Percentiles rank a stretch among this genome's conserved stretches.
These are phyloP conservation scores for Hypsibius dujardini DNA, from an alignment of 1,140 invertebrate genomes.

Conservation along the genomic window DNA sequence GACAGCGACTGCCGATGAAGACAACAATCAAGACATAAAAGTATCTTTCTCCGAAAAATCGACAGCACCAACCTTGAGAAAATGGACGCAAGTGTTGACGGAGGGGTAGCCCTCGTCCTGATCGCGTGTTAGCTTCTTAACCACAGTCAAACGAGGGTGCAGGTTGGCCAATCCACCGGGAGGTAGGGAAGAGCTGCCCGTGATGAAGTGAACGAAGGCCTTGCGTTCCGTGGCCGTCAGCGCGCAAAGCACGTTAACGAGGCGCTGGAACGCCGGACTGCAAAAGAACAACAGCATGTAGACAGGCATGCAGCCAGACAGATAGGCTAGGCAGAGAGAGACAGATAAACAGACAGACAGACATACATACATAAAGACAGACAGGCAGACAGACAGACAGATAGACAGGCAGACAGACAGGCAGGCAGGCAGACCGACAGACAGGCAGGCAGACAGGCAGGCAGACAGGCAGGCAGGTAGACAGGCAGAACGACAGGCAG, in stretches of 20 bases:
- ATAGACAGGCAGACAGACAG: too few species aligned
- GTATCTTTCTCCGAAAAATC: too few species aligned
- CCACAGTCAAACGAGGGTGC: slow-evolving; percentile 82
- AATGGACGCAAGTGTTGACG: slow-evolving; percentile 98
- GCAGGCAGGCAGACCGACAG: too few species aligned
- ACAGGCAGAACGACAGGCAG: not conserved
- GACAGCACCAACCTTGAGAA: slow-evolving; percentile 49
- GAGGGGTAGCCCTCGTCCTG: slow-evolving; percentile 91
- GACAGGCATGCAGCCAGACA: not conserved
- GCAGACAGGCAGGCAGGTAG: too few species aligned
- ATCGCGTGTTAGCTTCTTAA: slow-evolving; percentile 57
- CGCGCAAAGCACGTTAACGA: slow-evolving; percentile 82
- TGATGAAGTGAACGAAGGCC: slow-evolving; percentile 93
- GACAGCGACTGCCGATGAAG: too few species aligned
- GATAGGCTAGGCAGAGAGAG: too few species aligned
- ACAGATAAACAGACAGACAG: too few species aligned
- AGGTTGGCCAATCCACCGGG: slow-evolving; percentile 91
- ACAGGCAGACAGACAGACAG: too few species aligned
- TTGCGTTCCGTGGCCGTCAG: slow-evolving; percentile 77
- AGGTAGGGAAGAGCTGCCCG: slow-evolving; percentile 86
- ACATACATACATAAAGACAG: too few species aligned
- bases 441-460: too few species aligned
- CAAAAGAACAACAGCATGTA: slow-evolving; percentile 26
- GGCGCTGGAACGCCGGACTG: slow-evolving; percentile 80
- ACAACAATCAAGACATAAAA: too few species aligned